A percentile compares a stretch with the other conserved stretches of the same genome.
Conservation (phyloP, 2,888 invertebrate genomes). For the Lutraria lutraria region DNA sequence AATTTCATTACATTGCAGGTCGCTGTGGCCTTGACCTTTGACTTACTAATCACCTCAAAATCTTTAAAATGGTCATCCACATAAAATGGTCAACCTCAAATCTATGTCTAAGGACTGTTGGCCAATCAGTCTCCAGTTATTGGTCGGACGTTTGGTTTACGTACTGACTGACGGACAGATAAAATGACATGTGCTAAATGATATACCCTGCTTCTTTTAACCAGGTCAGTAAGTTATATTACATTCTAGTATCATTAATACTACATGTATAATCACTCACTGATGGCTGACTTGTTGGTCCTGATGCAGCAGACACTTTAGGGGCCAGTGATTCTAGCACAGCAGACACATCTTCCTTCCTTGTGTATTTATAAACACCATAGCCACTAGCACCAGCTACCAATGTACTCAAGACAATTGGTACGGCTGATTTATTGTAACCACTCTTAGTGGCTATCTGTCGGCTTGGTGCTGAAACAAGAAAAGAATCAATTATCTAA, state of each 20-base stretch:
- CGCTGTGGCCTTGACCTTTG: no score
- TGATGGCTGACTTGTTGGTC: constrained; percentile 76
- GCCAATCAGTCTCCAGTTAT: no score
- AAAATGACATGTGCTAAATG: no score
- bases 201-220: no score
- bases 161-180: no score
- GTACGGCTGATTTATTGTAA: constrained; percentile 42
- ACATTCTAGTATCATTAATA: background rate
- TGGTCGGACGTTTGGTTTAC: no score
- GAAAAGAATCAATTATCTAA: background rate
- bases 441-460: constrained; percentile 49
- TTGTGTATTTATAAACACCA: constrained; percentile 70
- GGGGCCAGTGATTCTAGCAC: constrained; percentile 50
- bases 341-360: constrained; percentile 42
- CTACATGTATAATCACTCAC: constrained; percentile 59
- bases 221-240: background rate
- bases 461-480: constrained; percentile 48
- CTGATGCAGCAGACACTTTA: constrained; percentile 68
- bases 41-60: no score
- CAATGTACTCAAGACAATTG: constrained; percentile 67
- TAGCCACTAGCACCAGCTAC: constrained; percentile 69
- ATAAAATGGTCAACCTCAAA: no score
- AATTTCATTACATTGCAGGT: no score
- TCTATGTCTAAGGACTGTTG: no score
- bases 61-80: no score